A percentile compares a stretch with the other conserved stretches of the same genome.
Evolutionary conservation across 2,113 vertebrate genomes (phyloP).

Genomic region (Nematolebias whitei): DNA sequence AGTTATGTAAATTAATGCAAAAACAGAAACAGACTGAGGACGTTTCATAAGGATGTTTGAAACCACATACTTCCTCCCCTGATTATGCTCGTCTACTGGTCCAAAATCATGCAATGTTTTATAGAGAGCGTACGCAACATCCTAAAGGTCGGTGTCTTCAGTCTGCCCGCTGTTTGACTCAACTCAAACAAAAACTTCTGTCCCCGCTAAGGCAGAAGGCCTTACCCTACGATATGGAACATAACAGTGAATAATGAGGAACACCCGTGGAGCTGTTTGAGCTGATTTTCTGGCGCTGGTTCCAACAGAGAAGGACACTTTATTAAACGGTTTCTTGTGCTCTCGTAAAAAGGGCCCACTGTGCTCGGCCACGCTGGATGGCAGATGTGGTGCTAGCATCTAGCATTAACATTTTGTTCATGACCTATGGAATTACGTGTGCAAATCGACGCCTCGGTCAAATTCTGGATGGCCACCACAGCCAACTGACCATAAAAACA

Average conservation of each 20-base stretch:
- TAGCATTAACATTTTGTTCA: constrained; percentile 69
- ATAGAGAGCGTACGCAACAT: constrained; percentile 28
- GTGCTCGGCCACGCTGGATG: constrained; percentile 54
- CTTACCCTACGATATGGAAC: constrained; percentile 61
- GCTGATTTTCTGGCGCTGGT: constrained; percentile 28
- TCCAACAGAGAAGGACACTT: constrained; percentile 46
- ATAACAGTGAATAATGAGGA: constrained; percentile 67
- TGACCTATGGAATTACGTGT: constrained; percentile 42
- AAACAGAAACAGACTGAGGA: constrained; percentile 51
- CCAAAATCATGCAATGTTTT: constrained; percentile 47
- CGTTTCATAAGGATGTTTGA: constrained; percentile 44
- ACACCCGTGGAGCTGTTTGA: constrained; percentile 59
- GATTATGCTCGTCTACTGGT: constrained; percentile 55
- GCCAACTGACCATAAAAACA: no score
- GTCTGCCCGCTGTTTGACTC: constrained; percentile 42
- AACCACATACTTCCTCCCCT: constrained; percentile 53
- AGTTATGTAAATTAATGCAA: constrained; percentile 74
- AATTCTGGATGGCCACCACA: not conserved
- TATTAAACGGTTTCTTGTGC: constrained; percentile 73
- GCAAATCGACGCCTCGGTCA: constrained; percentile 60
- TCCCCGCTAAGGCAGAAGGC: constrained; percentile 35
- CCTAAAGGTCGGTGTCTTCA: constrained; percentile 61
- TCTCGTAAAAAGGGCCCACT: constrained; percentile 63
- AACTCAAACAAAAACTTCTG: constrained; percentile 41
- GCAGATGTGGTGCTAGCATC: constrained; percentile 73